Base-by-base conservation (phyloP, 2,888 invertebrate species). In the Drosophila fungiperda region DNA sequence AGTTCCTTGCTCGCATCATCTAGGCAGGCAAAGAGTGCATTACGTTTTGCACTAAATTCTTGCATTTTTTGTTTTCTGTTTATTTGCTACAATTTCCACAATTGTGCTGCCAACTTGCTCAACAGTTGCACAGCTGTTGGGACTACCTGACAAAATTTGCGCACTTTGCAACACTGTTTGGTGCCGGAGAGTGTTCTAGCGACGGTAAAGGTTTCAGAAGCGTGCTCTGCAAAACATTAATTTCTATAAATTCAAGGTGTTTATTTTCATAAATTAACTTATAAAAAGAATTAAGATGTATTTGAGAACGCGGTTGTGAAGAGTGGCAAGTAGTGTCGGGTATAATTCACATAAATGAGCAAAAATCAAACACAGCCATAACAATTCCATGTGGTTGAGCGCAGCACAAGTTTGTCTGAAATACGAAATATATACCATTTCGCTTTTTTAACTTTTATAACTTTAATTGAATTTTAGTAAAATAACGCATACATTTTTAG, bases 1-100 rank as follows among this genome's bases (percentile, higher is more conserved):
- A 93, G 45, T 15, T 91, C 92, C 63, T 95, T 95, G 86, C 96
- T 95, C 32, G 96, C 96, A 82, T 94, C 94, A 86, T 95, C 95
- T 11, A 97, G 92, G 66, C 95, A 95, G 62, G 95, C 95, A 83
- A 96, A 96, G 7, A 97, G 93, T 81, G 94, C 94, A 90, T 95
- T 96, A 79, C 96, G 96, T 76, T 96, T 95, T 76, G 95, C 93
- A 50, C 93, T 93, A 85, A 94, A 95, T 58, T 91, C 92, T 57
- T 92, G 90, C 93, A 93, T 92, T 76, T 81, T 80, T 36, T 54
- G 20, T 23, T 45, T 15, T 23, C 12, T 69, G 35, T 60, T 55
- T 68, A 26, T 50, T 23, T 91, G 95, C 32, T 29, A 49, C 33
- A 58, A 53, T 53, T 70, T 73, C 40, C 3, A 11, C 53, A 55